phyloP scores from a whole-genome alignment of 2,888 invertebrate genomes.

The Dilophus febrilis region DNA sequence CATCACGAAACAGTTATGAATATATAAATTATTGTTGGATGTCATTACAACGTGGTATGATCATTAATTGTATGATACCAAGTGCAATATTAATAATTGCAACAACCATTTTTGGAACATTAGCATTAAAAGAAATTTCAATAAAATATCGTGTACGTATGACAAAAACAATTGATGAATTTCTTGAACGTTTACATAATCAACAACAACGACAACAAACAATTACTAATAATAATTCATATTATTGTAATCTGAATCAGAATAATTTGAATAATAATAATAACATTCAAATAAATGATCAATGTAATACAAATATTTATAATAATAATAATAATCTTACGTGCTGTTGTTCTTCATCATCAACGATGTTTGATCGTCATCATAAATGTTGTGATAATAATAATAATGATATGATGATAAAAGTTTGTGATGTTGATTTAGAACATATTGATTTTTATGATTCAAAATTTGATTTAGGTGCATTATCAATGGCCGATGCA shows the following conservation, averaged over 20 bases:
- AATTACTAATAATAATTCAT: no score
- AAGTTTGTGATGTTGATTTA: constrained; percentile 5
- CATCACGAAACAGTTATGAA: constrained; percentile 55
- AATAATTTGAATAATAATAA: no score
- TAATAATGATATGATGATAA: background rate
- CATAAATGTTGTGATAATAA: constrained; percentile 10
- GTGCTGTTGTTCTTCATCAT: constrained; percentile 6
- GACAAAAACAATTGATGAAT: constrained; percentile 13
- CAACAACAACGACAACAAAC: no score
- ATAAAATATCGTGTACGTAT: constrained; percentile 15
- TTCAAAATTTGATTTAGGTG: constrained; percentile 28
- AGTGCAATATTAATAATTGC: constrained; percentile 47
- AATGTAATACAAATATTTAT: constrained; percentile 1
- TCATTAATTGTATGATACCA: constrained; percentile 57
- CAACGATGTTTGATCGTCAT: constrained; percentile 8
- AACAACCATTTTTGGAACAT: constrained; percentile 41
- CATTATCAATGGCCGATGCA: constrained; percentile 34
- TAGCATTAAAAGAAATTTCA: constrained; percentile 31
- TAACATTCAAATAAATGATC: constrained; percentile 8
- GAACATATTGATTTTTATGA: constrained; percentile 12
- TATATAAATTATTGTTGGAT: constrained; percentile 59
- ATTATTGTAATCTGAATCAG: no score
- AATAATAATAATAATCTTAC: no score
- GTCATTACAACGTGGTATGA: constrained; percentile 59
- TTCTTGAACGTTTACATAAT: no score